Percentiles rank a stretch among this genome's conserved stretches.
Conservation (phyloP, 2,888 invertebrate genomes). For the Drosophila buzzatii region DNA sequence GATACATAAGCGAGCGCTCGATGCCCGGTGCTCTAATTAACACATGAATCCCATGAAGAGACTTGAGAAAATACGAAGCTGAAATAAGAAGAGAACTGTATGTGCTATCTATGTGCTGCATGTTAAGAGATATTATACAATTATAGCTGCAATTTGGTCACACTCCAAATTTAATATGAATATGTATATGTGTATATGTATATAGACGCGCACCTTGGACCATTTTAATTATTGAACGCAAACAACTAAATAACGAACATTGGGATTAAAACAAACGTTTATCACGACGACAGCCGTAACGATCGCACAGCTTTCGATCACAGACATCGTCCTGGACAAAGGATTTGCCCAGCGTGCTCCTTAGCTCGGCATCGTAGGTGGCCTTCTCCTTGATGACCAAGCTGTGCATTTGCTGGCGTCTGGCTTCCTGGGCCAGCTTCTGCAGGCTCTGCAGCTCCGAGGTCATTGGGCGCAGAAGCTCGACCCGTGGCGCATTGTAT, state of each 20-base stretch:
- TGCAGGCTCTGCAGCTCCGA: slow-evolving; percentile 48
- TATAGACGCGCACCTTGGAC: too few species aligned
- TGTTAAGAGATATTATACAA: too few species aligned
- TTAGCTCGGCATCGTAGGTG: slow-evolving; percentile 41
- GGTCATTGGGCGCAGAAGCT: slow-evolving; percentile 47
- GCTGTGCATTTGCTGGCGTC: slow-evolving; percentile 42
- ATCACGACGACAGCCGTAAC: slow-evolving; percentile 30
- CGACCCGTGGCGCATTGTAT: slow-evolving; percentile 37
- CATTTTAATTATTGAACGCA: slow-evolving; percentile 9
- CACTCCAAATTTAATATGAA: too few species aligned
- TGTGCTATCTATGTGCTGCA: too few species aligned
- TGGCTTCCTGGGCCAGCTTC: slow-evolving; percentile 28
- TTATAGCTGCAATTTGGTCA: too few species aligned
- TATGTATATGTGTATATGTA: too few species aligned
- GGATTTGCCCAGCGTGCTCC: slow-evolving; percentile 47
- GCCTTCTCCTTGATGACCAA: slow-evolving; percentile 41
- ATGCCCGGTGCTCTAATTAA: too few species aligned
- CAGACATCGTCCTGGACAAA: slow-evolving; percentile 56
- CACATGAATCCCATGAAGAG: too few species aligned
- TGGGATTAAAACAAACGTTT: slow-evolving; percentile 10
- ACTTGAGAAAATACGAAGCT: too few species aligned
- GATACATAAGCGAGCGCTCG: too few species aligned
- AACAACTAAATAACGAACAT: neutral
- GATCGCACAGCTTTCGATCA: slow-evolving; percentile 45
- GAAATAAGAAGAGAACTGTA: too few species aligned